A percentile compares a stretch with the other conserved stretches of the same genome.
These are phyloP conservation scores for Heliconius ismenius DNA, from an alignment of 2,888 invertebrate genomes.

Conservation along the genomic window DNA sequence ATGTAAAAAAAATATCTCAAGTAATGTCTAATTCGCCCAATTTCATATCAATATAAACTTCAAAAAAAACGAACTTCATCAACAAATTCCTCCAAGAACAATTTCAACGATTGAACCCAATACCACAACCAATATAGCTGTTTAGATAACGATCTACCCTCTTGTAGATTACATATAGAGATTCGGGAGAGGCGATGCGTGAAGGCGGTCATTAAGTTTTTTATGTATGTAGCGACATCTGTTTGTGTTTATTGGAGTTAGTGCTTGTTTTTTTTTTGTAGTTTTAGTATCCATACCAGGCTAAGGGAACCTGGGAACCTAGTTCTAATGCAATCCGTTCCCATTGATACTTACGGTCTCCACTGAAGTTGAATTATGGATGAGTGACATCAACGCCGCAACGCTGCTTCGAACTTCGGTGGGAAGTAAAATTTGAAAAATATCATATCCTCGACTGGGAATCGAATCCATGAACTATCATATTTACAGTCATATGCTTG, in stretches of 20 bases:
- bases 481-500: too few species aligned
- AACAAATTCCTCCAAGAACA: conserved; percentile 17
- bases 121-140: conserved; percentile 51
- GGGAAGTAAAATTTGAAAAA: too few species aligned
- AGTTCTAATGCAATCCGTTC: too few species aligned
- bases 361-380: background rate
- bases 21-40: background rate
- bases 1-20: too few species aligned
- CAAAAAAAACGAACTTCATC: background rate
- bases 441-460: too few species aligned
- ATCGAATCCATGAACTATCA: too few species aligned
- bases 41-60: background rate
- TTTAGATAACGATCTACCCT: conserved; percentile 72
- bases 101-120: conserved; percentile 38
- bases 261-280: background rate
- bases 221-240: conserved; percentile 46
- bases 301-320: background rate
- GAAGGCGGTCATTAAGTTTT: conserved; percentile 49
- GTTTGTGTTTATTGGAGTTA: conserved; percentile 24
- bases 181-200: conserved; percentile 56
- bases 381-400: background rate
- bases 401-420: background rate
- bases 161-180: conserved; percentile 47
- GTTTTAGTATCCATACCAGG: background rate
- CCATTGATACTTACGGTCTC: background rate